These are phyloP conservation scores for Clarias platycephalus DNA, from an alignment of 2,797 vertebrate genomes.

Conservation along the genomic window DNA sequence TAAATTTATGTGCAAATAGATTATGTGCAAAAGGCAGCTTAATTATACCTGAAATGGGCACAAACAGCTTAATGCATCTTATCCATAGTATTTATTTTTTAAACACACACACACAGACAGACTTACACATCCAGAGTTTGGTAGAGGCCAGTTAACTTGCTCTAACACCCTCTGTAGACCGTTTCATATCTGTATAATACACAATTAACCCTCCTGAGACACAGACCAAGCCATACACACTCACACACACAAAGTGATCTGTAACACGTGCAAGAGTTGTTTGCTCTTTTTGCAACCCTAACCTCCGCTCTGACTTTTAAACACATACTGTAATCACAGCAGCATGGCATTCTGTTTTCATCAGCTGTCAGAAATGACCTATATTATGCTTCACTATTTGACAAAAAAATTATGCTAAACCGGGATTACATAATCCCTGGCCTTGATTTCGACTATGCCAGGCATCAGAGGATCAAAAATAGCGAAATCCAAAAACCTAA, in stretches of 20 bases:
- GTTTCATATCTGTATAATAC: slow-evolving; percentile 71
- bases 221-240: slow-evolving; percentile 49
- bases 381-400: slow-evolving; percentile 75
- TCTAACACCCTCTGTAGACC: slow-evolving; percentile 55
- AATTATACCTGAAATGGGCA: slow-evolving; percentile 12
- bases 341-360: slow-evolving; percentile 75
- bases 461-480: slow-evolving; percentile 53
- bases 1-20: neutral
- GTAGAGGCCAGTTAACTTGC: slow-evolving; percentile 57
- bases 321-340: slow-evolving; percentile 76
- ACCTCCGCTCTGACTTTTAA: slow-evolving; percentile 75
- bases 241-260: slow-evolving; percentile 65
- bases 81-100: slow-evolving; percentile 46
- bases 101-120: slow-evolving; percentile 47
- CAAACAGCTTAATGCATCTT: neutral
- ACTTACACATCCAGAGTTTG: neutral
- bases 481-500: slow-evolving; percentile 60
- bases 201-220: slow-evolving; percentile 67
- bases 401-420: slow-evolving; percentile 79
- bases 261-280: slow-evolving; percentile 63
- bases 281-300: slow-evolving; percentile 62
- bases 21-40: neutral
- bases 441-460: slow-evolving; percentile 55
- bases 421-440: slow-evolving; percentile 72
- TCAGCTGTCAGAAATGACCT: slow-evolving; percentile 81